These are phyloP conservation scores for Ammodytes dubius DNA, from an alignment of 2,113 vertebrate species.

Conservation along the genomic window DNA sequence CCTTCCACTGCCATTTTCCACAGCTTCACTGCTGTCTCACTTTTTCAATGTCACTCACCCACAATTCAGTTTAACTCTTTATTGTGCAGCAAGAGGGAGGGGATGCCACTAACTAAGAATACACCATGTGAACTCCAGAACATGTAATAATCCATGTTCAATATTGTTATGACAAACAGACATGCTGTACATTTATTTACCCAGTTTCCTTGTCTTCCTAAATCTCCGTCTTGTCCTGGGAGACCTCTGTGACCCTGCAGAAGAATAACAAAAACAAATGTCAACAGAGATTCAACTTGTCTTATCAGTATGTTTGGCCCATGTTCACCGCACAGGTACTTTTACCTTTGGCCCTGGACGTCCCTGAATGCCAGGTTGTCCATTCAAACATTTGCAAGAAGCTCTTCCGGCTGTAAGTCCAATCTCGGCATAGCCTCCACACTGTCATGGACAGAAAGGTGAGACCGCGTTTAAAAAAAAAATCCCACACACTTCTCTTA, in stretches of 20 bases:
- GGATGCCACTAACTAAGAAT: conserved; percentile 9
- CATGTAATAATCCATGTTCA: neutral
- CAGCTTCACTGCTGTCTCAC: conserved; percentile 66
- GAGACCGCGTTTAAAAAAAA: conserved; percentile 10
- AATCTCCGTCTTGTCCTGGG: conserved; percentile 74
- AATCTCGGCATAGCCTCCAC: conserved; percentile 81
- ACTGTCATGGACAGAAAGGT: conserved; percentile 59
- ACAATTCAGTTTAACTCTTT: conserved; percentile 54
- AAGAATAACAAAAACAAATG: conserved; percentile 35
- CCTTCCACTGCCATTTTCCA: conserved; percentile 78
- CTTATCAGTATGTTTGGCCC: neutral
- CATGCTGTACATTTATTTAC: conserved; percentile 66
- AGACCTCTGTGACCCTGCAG: conserved; percentile 85
- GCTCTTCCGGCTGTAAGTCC: conserved; percentile 68
- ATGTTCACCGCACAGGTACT: neutral
- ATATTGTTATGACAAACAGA: conserved; percentile 3
- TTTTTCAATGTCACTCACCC: conserved; percentile 59
- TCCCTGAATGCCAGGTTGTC: conserved; percentile 75
- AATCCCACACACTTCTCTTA: conserved; percentile 7
- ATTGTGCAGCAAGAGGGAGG: conserved; percentile 20
- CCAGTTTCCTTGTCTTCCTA: conserved; percentile 78
- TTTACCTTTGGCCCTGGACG: conserved; percentile 77
- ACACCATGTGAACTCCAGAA: neutral
- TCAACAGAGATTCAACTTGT: conserved; percentile 20
- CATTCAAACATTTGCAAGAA: conserved; percentile 79